Conservation (phyloP, 2,797 vertebrate genomes). For the Myotis pilosus region DNA sequence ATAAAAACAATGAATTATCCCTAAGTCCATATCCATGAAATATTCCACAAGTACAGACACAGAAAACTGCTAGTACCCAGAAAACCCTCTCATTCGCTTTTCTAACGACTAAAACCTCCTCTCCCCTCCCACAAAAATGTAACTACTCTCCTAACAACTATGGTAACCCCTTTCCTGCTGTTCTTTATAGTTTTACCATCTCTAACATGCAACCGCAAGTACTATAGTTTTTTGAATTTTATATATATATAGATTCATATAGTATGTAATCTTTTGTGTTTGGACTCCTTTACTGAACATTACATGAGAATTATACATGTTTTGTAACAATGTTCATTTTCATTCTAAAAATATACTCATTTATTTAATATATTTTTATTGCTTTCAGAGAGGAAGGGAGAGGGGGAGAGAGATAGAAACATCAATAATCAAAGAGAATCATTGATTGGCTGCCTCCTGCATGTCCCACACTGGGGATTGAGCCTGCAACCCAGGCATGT, state of each 20-base stretch:
- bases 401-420: no score
- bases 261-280: constrained; percentile 1
- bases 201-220: not conserved
- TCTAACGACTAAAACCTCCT: not conserved
- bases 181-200: constrained; percentile 26
- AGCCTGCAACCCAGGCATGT: no score
- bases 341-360: not conserved
- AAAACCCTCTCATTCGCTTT: not conserved
- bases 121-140: not conserved
- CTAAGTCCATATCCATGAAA: not conserved
- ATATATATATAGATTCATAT: not conserved
- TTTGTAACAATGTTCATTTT: constrained; percentile 7
- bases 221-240: not conserved
- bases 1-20: constrained; percentile 13
- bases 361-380: no score
- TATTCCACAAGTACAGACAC: not conserved
- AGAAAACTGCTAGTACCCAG: not conserved
- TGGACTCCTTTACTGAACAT: not conserved
- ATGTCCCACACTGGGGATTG: no score
- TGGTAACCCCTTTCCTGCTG: not conserved
- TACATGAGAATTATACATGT: not conserved
- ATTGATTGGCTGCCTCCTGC: no score
- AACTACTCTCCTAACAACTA: not conserved
- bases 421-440: no score
- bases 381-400: no score